Evolutionary conservation across 1,140 invertebrate genomes (phyloP).

Genomic region (Hirudo medicinalis): DNA sequence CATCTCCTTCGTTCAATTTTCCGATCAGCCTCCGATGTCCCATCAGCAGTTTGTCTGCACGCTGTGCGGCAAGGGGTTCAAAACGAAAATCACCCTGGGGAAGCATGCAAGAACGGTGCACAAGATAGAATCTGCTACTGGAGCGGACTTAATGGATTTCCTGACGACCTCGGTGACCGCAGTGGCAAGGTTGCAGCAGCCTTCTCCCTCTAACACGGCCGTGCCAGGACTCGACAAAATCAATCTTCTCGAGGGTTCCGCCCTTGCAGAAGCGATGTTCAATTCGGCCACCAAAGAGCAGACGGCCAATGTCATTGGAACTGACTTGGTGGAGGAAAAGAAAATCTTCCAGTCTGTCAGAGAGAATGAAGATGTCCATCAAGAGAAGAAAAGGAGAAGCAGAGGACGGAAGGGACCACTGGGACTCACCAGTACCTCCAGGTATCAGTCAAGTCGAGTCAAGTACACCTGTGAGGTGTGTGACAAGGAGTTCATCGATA

Average conservation of each 20-base stretch:
- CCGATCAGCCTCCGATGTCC: background rate
- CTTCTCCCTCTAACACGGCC: background rate
- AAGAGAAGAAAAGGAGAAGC: constrained; percentile 1
- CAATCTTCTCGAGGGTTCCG: background rate
- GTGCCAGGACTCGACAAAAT: constrained; percentile 9
- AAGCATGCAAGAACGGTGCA: background rate
- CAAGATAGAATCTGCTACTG: background rate
- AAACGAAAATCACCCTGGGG: background rate
- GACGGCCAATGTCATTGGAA: background rate
- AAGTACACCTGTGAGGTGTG: constrained; percentile 10
- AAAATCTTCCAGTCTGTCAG: background rate
- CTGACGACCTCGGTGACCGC: background rate
- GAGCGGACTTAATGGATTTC: background rate
- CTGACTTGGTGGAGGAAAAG: background rate
- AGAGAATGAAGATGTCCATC: background rate
- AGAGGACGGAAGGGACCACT: background rate
- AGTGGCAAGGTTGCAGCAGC: background rate
- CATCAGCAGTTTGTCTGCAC: constrained; percentile 1
- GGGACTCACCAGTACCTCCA: background rate
- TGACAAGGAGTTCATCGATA: constrained; percentile 15
- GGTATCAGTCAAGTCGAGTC: background rate
- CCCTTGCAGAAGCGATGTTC: background rate
- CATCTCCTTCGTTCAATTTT: constrained; percentile 2
- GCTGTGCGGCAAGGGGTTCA: background rate
- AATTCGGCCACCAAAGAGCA: background rate